Conservation (phyloP, 2,888 invertebrate species). For the Hofmannophila pseudospretella region DNA sequence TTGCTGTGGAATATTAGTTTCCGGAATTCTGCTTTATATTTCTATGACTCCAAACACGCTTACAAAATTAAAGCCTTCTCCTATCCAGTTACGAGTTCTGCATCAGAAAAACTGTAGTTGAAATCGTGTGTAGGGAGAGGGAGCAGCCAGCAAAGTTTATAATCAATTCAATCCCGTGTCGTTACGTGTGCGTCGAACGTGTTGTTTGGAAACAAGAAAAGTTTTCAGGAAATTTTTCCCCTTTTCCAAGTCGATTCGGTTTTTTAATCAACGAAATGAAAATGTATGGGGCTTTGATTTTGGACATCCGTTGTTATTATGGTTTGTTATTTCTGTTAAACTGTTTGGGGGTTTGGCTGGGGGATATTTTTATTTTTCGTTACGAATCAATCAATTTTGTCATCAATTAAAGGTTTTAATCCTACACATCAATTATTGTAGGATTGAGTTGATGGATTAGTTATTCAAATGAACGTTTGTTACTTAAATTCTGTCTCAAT, state of each 20-base stretch:
- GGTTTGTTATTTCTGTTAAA: not conserved
- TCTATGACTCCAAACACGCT: too few species aligned
- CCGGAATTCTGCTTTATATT: too few species aligned
- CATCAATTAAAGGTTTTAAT: too few species aligned
- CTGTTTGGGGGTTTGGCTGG: not conserved
- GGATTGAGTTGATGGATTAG: too few species aligned
- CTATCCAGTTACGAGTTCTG: not conserved
- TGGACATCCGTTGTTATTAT: slow-evolving; percentile 23
- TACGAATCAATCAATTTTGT: too few species aligned
- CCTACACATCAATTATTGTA: too few species aligned
- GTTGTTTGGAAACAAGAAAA: slow-evolving; percentile 47
- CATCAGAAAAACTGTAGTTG: slow-evolving; percentile 9
- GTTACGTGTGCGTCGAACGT: slow-evolving; percentile 34
- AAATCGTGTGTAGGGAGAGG: slow-evolving; percentile 13
- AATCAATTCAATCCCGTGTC: slow-evolving; percentile 50
- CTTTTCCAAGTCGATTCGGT: slow-evolving; percentile 15
- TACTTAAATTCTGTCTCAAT: too few species aligned
- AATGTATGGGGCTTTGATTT: slow-evolving; percentile 29
- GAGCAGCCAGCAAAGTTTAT: slow-evolving; percentile 40
- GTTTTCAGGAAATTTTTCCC: slow-evolving; percentile 27
- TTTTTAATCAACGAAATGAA: slow-evolving; percentile 35
- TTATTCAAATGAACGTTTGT: too few species aligned
- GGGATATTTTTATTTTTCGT: too few species aligned
- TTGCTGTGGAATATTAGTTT: slow-evolving; percentile 7
- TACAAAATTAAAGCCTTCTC: too few species aligned